Percentiles rank a stretch among this genome's conserved stretches.
Evolutionary conservation across 2,113 vertebrate genomes (phyloP).

Genomic region (Siphamia tubifer): DNA sequence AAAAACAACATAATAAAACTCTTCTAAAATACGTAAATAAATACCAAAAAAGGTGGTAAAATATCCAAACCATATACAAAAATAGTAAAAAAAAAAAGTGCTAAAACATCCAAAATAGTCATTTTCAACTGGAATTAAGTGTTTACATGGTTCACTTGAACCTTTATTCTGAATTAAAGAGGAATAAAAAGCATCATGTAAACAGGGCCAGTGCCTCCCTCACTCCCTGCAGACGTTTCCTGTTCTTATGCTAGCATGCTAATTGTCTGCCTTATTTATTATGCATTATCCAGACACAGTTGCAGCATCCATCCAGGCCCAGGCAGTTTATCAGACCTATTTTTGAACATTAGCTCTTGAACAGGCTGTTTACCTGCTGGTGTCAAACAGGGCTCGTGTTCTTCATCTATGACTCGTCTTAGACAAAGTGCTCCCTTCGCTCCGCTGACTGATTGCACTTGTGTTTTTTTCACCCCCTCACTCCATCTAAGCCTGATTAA

Average conservation of each 20-base stretch:
- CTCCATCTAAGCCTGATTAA: constrained; percentile 27
- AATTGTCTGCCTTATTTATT: constrained; percentile 59
- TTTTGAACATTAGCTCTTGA: not conserved
- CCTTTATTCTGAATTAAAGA: too few relatives aligned
- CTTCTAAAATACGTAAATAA: too few relatives aligned
- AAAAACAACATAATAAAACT: too few relatives aligned
- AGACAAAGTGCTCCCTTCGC: not conserved
- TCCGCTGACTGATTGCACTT: constrained; percentile 21
- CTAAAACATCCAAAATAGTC: too few relatives aligned
- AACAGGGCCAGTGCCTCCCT: too few relatives aligned
- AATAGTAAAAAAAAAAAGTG: too few relatives aligned
- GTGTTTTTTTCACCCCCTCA: not conserved
- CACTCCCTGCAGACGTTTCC: constrained; percentile 51
- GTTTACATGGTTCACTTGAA: too few relatives aligned
- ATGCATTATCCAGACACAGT: constrained; percentile 48
- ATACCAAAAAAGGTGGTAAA: too few relatives aligned
- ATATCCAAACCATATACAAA: too few relatives aligned
- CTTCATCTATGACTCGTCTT: constrained; percentile 6
- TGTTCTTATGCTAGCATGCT: constrained; percentile 48
- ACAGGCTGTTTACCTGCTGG: constrained; percentile 13
- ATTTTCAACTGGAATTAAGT: too few relatives aligned
- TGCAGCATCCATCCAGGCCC: constrained; percentile 28
- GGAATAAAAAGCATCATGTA: too few relatives aligned
- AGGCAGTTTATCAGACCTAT: not conserved
- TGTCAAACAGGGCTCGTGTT: constrained; percentile 9